Evolutionary conservation across 1,140 invertebrate genomes (phyloP).

Genomic region (Periplaneta americana): DNA sequence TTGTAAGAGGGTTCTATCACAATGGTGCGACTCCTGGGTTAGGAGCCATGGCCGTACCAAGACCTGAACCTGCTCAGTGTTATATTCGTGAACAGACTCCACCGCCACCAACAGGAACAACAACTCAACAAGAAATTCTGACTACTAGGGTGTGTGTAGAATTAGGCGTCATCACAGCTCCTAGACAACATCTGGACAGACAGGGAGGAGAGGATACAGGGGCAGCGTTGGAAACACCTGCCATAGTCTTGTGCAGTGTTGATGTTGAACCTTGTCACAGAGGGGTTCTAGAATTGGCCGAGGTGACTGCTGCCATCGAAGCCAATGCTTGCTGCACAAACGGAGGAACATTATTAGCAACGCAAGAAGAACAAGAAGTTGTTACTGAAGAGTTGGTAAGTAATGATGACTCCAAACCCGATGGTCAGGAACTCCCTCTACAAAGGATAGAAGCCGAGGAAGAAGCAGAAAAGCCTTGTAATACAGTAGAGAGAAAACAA

Average conservation of each 20-base stretch:
- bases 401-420: not conserved
- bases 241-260: constrained; percentile 31
- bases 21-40: not conserved
- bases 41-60: not conserved
- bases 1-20: constrained; percentile 4
- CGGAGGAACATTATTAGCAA: not conserved
- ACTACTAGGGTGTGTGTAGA: constrained; percentile 30
- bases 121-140: constrained; percentile 23
- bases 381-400: not conserved
- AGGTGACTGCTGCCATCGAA: constrained; percentile 6
- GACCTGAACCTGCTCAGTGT: constrained; percentile 15
- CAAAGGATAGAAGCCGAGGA: not conserved
- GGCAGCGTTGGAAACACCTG: constrained; percentile 19
- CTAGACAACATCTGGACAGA: not conserved
- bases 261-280: constrained; percentile 29
- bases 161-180: constrained; percentile 22
- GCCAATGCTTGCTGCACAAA: not conserved
- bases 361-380: not conserved
- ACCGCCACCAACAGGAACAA: not conserved
- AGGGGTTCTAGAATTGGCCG: not conserved
- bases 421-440: not conserved
- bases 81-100: constrained; percentile 15
- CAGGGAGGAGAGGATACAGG: not conserved
- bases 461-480: not conserved
- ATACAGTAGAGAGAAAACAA: constrained; percentile 6